Base-by-base conservation (phyloP, 23 tunicate species). In the Halocynthia roretzi region DNA sequence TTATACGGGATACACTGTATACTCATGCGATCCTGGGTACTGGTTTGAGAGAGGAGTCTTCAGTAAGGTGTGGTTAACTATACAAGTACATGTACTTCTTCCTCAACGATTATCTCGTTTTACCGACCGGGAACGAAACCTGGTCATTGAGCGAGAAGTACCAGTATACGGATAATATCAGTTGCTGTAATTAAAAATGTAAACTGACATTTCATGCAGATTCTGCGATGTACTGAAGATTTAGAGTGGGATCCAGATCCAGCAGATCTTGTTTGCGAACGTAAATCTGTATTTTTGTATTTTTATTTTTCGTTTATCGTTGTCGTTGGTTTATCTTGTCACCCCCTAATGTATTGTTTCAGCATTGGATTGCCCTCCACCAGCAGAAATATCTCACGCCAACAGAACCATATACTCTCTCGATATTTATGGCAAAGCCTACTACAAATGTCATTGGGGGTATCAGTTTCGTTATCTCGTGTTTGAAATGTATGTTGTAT, bases 211-310 rank as follows among this genome's bases (percentile, higher is more conserved):
- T 58, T 60, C 19, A 65, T 31, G 40, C 82, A 87, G 94, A 61
- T 58, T 18, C 51, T 87, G n/a, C 53, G 65, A 49, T 87, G 94
- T 76, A 73, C 64, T 12, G 61, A 81, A 10, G 70, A 82, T 6
- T 80, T 87, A 14, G 54, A 70, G 58, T 87, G 94, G 94, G 87
- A 82, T 7, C 94, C 94, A 15, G 81, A 72, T 31, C 94, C 94
- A 21, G 76, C 77, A 6, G 19, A 15, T 6, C 71, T 84, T n/a
- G 44, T 52, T 44, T 84, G 89, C 8, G 62, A 52, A 78, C 64
- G 89, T 84, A 52, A 84, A 82, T n/a, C 0, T 70, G 10, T 70
- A 8, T 50, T 67, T 31, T 31, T 31, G 44, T 58, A 58, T 14
- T n/a, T 0, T 15, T n/a, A 58, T 58, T 58, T 58, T 58, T 58